Percentiles rank a stretch among this genome's conserved stretches.
Conservation (phyloP, 2,113 vertebrate genomes). For the Upupa epops region DNA sequence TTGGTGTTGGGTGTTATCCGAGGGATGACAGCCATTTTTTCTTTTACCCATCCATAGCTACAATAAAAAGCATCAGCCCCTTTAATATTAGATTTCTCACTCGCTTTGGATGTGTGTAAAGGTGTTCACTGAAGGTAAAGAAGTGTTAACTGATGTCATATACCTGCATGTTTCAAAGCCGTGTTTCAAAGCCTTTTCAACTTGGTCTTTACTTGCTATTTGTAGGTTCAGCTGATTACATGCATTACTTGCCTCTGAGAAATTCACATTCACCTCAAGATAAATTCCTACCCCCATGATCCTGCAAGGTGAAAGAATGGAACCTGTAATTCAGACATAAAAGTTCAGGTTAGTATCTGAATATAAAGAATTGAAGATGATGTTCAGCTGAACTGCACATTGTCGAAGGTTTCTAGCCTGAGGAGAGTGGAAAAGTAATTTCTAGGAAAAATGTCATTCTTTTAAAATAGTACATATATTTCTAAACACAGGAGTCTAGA, state of each 20-base stretch:
- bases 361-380: not conserved
- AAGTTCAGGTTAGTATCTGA: conserved; percentile 7
- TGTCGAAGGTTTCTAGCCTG: not conserved
- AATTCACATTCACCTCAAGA: conserved; percentile 66
- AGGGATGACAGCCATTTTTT: conserved; percentile 80
- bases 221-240: conserved; percentile 75
- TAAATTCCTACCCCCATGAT: conserved; percentile 79
- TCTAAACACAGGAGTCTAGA: not conserved
- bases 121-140: not conserved
- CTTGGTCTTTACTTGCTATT: conserved; percentile 80
- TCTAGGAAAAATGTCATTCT: not conserved
- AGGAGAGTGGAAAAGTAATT: not conserved
- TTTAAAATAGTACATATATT: not conserved
- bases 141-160: not conserved
- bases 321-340: conserved; percentile 70
- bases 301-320: conserved; percentile 60
- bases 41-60: conserved; percentile 90
- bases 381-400: not conserved
- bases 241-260: conserved; percentile 74
- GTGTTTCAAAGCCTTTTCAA: conserved; percentile 71
- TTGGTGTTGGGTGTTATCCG: conserved; percentile 73
- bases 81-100: not conserved
- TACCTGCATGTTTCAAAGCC: conserved; percentile 93
- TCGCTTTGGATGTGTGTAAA: not conserved
- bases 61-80: conserved; percentile 15